A percentile compares a stretch with the other conserved stretches of the same genome.
phyloP scores from a whole-genome alignment of 2,113 vertebrate genomes.

The Salvator merianae region DNA sequence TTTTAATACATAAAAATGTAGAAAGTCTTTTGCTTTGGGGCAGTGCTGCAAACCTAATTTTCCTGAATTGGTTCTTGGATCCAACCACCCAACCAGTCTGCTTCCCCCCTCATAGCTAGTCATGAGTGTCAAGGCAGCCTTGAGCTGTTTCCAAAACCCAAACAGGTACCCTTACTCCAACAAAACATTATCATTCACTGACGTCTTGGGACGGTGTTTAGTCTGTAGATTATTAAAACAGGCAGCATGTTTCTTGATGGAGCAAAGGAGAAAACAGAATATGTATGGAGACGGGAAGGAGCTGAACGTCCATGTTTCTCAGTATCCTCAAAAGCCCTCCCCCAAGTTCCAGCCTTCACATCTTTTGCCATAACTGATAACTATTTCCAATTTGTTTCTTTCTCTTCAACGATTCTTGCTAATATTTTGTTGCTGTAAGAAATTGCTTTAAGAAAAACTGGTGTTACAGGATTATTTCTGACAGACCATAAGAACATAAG shows the following conservation, averaged over 20 bases:
- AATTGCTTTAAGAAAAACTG: neutral
- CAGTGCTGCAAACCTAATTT: neutral
- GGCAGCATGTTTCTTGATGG: neutral
- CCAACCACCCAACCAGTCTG: too few species aligned
- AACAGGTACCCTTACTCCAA: slow-evolving; percentile 31
- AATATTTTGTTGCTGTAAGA: too few species aligned
- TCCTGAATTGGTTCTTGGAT: neutral
- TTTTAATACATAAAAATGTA: neutral
- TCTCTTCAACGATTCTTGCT: neutral
- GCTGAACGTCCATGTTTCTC: too few species aligned
- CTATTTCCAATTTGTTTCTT: neutral
- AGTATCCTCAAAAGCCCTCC: too few species aligned
- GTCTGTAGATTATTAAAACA: slow-evolving; percentile 23
- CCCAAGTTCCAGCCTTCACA: neutral
- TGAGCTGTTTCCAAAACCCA: slow-evolving; percentile 55
- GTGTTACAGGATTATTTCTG: neutral
- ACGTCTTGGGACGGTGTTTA: slow-evolving; percentile 39
- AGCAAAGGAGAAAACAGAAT: neutral
- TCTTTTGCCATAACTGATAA: neutral
- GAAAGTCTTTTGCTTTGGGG: neutral
- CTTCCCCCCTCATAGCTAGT: neutral
- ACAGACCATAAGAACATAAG: too few species aligned
- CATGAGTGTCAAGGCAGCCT: slow-evolving; percentile 33
- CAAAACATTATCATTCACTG: slow-evolving; percentile 35
- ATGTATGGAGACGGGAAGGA: too few species aligned